Base-by-base conservation (phyloP, 2,888 invertebrate genomes). In the Habrosyne pyritoides region DNA sequence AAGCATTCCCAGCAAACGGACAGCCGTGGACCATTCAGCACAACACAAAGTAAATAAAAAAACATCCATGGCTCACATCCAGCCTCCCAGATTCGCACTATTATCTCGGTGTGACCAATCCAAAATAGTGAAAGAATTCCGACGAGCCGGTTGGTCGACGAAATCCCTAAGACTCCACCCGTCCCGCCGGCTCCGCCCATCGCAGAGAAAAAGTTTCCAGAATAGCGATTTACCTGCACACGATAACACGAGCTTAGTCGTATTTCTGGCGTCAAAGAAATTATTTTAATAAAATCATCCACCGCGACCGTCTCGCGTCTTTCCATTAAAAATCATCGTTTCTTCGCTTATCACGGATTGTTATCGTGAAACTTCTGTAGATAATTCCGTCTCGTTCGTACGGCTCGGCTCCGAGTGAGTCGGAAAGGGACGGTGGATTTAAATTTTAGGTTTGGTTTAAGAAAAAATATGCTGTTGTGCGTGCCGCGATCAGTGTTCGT, bases 41-140 rank as follows among this genome's bases (percentile, higher is more conserved):
- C 73, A 64, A 69, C 69, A 77, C 76, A 75, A 73, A 76, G 83
- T 86, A 89, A 88, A 88, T 86, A 89, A 86, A 86, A 86, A 85
- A 86, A 77, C 78, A 77, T 77, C 79, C 78, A 71, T 67, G 60
- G 73, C 75, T 71, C 73, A 74, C 79, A 83, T 80, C 84, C 91
- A 91, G 91, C 91, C 90, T 91, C 92, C 87, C 81, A 87, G 85
- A 89, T 91, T 89, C 87, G 91, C 90, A 88, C 84, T 86, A 87
- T 89, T 87, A 90, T 91, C 91, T 91, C 85, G 69, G 62, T 54
- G 54, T 75, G 65, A 68, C 92, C 91, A 92, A 92, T 91, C 79
- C 83, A 69, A 78, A 63, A 75, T 75, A 76, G 72, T 76, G 73
- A 73, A 59, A 59, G n/a, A n/a, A 60, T 57, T 52, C 53, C 57